These are phyloP conservation scores for Staurois parvus DNA, from an alignment of 2,797 vertebrate species.

Conservation along the genomic window DNA sequence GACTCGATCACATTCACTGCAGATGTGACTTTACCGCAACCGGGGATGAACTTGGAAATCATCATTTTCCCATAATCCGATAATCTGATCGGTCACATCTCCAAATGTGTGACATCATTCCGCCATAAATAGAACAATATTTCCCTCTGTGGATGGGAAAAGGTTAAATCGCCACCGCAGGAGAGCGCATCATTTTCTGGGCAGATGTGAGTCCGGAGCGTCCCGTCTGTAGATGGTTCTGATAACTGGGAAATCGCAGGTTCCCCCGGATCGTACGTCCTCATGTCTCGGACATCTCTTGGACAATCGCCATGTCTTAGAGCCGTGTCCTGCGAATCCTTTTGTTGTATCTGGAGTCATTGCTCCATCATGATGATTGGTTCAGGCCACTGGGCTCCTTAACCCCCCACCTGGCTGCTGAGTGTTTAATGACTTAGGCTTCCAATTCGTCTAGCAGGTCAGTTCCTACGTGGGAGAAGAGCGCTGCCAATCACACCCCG, in stretches of 20 bases:
- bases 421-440: background rate
- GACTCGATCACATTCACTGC: too few species aligned
- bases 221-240: constrained; percentile 30
- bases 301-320: constrained; percentile 1
- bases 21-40: too few species aligned
- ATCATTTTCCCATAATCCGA: background rate
- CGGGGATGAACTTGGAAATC: too few species aligned
- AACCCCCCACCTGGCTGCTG: too few species aligned
- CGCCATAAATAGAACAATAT: too few species aligned
- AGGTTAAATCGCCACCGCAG: constrained; percentile 4
- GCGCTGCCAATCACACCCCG: background rate
- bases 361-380: background rate
- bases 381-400: too few species aligned
- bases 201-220: constrained; percentile 1
- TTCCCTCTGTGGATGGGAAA: background rate
- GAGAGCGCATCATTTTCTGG: constrained; percentile 6
- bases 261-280: constrained; percentile 31
- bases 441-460: background rate
- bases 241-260: constrained; percentile 44
- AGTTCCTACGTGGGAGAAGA: background rate
- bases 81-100: background rate
- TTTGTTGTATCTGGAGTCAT: background rate
- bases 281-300: background rate
- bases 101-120: background rate
- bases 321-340: background rate